Conservation (phyloP, 2,888 invertebrate species). For the Corbicula japonica region DNA sequence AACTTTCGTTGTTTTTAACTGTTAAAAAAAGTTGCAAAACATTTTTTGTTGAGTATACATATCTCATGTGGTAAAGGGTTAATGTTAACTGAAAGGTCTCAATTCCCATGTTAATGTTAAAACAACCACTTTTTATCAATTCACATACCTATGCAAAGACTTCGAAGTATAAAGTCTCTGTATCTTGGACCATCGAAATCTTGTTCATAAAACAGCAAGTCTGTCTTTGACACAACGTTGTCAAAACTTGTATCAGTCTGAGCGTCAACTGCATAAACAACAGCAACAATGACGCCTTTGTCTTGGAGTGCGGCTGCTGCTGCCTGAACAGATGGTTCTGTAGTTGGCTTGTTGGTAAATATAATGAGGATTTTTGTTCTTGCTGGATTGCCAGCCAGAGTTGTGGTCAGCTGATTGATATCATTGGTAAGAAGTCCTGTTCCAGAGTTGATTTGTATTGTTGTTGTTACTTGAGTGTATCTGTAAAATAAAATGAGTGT, state of each 20-base stretch:
- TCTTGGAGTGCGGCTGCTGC: conserved; percentile 3
- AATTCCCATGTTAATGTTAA: no score
- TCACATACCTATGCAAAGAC: conserved; percentile 38
- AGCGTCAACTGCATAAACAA: conserved; percentile 21
- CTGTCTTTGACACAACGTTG: conserved; percentile 24
- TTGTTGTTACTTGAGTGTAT: no score
- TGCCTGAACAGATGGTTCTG: not conserved
- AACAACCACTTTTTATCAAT: no score
- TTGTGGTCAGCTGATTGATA: not conserved
- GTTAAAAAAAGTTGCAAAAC: no score
- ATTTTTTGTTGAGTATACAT: no score
- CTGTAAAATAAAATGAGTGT: no score
- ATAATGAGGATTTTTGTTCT: conserved; percentile 33
- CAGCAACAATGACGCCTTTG: conserved; percentile 26
- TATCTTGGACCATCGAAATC: conserved; percentile 23
- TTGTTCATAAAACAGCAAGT: conserved; percentile 25
- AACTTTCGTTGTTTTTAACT: no score
- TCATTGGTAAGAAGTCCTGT: not conserved
- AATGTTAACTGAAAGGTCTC: no score
- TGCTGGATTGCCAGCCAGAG: not conserved
- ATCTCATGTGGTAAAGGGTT: no score
- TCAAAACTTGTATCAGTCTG: conserved; percentile 19
- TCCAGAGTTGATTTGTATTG: no score
- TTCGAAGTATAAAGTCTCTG: conserved; percentile 36
- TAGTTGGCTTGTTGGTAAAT: conserved; percentile 20